Percentiles rank a stretch among this genome's conserved stretches.
Conservation (phyloP, 2,888 invertebrate genomes). For the Sinodicranocentrus sp. region DNA sequence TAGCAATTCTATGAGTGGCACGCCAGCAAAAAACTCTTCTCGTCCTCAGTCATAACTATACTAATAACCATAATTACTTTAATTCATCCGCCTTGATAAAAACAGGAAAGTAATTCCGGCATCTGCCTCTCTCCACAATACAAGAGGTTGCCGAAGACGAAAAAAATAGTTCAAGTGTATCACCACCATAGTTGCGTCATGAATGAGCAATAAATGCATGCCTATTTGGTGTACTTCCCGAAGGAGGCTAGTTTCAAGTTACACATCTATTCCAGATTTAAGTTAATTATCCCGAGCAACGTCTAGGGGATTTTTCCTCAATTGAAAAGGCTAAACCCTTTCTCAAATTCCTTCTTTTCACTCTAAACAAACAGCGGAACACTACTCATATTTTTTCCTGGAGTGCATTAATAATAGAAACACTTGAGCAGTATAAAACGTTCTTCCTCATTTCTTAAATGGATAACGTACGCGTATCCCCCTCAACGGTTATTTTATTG, state of each 20-base stretch:
- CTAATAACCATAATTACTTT: conserved; percentile 68
- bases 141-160: conserved; percentile 6
- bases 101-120: conserved; percentile 62
- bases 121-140: conserved; percentile 19
- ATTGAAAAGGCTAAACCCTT: conserved; percentile 39
- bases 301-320: conserved; percentile 28
- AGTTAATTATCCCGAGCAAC: conserved; percentile 51
- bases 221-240: conserved; percentile 8
- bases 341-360: conserved; percentile 16
- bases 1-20: background rate
- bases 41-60: conserved; percentile 23
- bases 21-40: conserved; percentile 24
- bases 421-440: background rate
- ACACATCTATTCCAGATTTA: conserved; percentile 48
- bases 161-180: conserved; percentile 11
- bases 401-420: background rate
- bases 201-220: conserved; percentile 42
- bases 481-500: background rate
- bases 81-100: conserved; percentile 66
- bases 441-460: background rate
- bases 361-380: background rate
- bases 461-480: too few species aligned
- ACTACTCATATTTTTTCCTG: too few species aligned
- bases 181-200: too few species aligned
- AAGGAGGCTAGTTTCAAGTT: conserved; percentile 45